Evolutionary conservation across 1,140 invertebrate genomes (phyloP).

Genomic region (Pogonus chalceus): DNA sequence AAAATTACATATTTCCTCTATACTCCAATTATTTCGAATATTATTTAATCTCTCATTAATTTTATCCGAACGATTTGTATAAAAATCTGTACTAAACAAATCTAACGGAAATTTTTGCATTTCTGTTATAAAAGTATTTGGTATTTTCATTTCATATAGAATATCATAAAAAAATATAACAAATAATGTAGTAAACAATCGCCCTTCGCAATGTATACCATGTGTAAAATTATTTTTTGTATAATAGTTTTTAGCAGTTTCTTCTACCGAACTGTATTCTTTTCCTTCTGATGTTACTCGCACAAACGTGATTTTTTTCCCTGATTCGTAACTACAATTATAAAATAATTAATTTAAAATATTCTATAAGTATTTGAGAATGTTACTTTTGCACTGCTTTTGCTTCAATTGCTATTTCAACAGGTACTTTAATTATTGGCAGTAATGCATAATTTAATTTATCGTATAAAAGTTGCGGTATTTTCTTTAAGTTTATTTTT

Average conservation of each 20-base stretch:
- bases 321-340: not conserved
- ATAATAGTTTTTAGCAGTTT: constrained; percentile 22
- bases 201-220: constrained; percentile 26
- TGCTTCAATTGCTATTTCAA: not conserved
- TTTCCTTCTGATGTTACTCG: not conserved
- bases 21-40: not conserved
- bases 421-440: not conserved
- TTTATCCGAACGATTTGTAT: constrained; percentile 22
- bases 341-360: not conserved
- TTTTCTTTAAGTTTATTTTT: not conserved
- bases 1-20: not conserved
- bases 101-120: constrained; percentile 25
- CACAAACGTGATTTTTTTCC: not conserved
- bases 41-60: constrained; percentile 22
- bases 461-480: not conserved
- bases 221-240: constrained; percentile 16
- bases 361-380: not conserved
- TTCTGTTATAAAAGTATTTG: constrained; percentile 22
- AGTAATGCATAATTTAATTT: not conserved
- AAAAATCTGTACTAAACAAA: constrained; percentile 24
- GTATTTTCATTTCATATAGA: constrained; percentile 21
- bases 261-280: constrained; percentile 19
- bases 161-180: constrained; percentile 29
- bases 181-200: constrained; percentile 19
- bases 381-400: not conserved